Base-by-base conservation (phyloP, 2,888 invertebrate species). In the Theretra japonica region DNA sequence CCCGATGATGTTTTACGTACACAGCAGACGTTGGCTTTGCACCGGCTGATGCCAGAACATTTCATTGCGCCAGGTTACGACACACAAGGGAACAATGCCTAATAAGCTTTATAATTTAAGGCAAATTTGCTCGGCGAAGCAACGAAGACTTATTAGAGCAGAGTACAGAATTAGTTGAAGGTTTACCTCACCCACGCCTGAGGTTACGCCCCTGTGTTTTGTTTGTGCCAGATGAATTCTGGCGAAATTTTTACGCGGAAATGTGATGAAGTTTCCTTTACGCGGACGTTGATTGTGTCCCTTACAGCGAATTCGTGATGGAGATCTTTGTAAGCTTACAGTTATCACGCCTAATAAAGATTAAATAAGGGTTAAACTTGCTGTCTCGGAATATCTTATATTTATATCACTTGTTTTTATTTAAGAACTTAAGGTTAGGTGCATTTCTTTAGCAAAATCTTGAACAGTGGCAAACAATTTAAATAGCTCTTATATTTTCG, bases 41-140 rank as follows among this genome's bases (percentile, higher is more conserved):
- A 53, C 21, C 6, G 60, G n/a, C 33, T 59, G 60, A 59, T 25
- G 81, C 78, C 76, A 75, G 82, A 87, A 84, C 88, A 62, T 41
- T 91, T 87, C 90, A 87, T 87, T 88, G 88, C 83, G 86, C 82
- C 84, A 82, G 85, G 87, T 89, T 88, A 93, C 90, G 89, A 84
- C 87, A 83, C 93, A 82, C 92, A 53, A 72, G 93, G 93, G 93
- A 91, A 82, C 92, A 83, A 90, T 92, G 88, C 85, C 87, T 92
- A 90, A 91, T 93, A 92, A 92, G 91, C 88, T 92, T 90, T 89
- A 92, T 92, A 92, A 92, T 93, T 92, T 90, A 92, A 88, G 83
- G 86, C 83, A 87, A 88, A 90, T 85, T 85, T 84, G 80, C 87
- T 80, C 30, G 33, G 80, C 77, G 81, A 80, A 41, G 78, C 75